Conservation (phyloP, 1,140 invertebrate genomes). For the Aphelenchoides besseyi region DNA sequence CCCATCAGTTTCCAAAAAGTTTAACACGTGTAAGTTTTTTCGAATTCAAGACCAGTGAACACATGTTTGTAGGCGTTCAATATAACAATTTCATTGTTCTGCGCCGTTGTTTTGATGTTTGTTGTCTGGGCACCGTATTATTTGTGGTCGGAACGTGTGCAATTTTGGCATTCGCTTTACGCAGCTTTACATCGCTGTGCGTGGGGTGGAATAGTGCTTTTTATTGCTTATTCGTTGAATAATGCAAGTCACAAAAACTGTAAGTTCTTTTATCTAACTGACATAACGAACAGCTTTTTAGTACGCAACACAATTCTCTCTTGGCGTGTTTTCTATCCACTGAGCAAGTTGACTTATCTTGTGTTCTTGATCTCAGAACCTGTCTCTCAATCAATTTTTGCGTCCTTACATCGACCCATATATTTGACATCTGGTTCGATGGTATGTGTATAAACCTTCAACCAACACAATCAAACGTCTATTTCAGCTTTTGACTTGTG, state of each 20-base stretch:
- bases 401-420: constrained; percentile 43
- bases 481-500: constrained; percentile 41
- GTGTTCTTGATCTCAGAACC: constrained; percentile 46
- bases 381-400: constrained; percentile 40
- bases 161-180: constrained; percentile 28
- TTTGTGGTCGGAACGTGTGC: constrained; percentile 9
- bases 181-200: constrained; percentile 25
- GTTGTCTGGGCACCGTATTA: constrained; percentile 43
- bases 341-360: constrained; percentile 37
- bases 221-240: constrained; percentile 27
- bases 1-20: background rate
- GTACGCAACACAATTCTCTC: constrained; percentile 35
- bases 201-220: constrained; percentile 38
- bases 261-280: constrained; percentile 21
- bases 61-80: background rate
- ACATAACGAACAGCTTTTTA: background rate
- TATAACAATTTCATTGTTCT: background rate
- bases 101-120: constrained; percentile 1
- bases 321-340: constrained; percentile 39
- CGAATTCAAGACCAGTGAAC: background rate
- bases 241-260: constrained; percentile 28
- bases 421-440: constrained; percentile 35
- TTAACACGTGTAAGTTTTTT: background rate
- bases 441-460: constrained; percentile 26
- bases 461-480: background rate